Conservation (phyloP, 2,113 vertebrate genomes). For the Lagopus muta region DNA sequence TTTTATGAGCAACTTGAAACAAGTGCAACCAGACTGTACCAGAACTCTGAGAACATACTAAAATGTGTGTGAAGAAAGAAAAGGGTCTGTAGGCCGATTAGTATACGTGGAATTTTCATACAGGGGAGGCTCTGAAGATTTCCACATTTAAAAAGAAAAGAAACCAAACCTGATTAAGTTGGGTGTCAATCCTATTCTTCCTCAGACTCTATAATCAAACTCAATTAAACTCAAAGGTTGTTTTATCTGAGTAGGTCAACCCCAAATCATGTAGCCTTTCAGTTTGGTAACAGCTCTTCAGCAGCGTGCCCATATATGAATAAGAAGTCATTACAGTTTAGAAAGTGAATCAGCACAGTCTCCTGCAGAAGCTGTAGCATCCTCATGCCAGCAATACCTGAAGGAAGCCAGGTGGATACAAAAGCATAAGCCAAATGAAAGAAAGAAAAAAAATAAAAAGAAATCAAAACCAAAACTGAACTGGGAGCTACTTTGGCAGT, state of each 20-base stretch:
- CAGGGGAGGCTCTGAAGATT: slow-evolving; percentile 2
- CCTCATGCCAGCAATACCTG: neutral
- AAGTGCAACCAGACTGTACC: slow-evolving; percentile 42
- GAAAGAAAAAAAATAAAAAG: neutral
- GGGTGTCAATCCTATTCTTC: neutral
- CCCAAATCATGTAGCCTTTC: slow-evolving; percentile 44
- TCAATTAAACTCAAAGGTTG: slow-evolving; percentile 52
- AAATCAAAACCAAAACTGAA: neutral
- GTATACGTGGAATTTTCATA: neutral
- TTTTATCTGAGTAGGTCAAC: slow-evolving; percentile 52
- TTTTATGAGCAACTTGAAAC: slow-evolving; percentile 56
- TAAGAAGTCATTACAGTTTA: slow-evolving; percentile 4
- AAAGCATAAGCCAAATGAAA: neutral
- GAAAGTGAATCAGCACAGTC: neutral
- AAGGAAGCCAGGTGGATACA: neutral
- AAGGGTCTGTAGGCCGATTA: neutral
- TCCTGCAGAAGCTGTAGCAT: neutral
- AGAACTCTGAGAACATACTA: slow-evolving; percentile 45
- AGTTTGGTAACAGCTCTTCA: neutral
- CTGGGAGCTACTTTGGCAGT: neutral
- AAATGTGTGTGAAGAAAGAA: slow-evolving; percentile 18
- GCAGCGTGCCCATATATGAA: neutral
- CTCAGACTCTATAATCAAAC: neutral
- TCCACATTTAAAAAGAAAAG: neutral
- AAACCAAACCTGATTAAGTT: neutral